Conservation (phyloP, 2,113 vertebrate genomes). For the Chaetodon auriga region DNA sequence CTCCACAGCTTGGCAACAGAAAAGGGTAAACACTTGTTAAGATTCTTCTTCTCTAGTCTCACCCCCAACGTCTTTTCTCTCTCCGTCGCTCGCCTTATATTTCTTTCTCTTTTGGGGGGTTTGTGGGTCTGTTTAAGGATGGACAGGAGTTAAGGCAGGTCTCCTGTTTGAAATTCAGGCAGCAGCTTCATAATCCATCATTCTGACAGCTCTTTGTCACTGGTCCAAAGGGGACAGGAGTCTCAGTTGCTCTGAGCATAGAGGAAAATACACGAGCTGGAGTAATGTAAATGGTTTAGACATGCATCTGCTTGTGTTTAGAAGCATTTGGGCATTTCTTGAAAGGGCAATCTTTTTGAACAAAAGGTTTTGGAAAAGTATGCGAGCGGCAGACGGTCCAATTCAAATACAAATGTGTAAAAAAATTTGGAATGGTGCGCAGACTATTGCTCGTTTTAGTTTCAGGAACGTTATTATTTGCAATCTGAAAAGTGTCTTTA, state of each 20-base stretch:
- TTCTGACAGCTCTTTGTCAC: slow-evolving; percentile 73
- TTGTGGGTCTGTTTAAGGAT: slow-evolving; percentile 72
- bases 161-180: slow-evolving; percentile 69
- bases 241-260: slow-evolving; percentile 42
- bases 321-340: slow-evolving; percentile 33
- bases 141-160: slow-evolving; percentile 69
- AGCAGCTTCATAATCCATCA: slow-evolving; percentile 78
- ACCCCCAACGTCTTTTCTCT: slow-evolving; percentile 69
- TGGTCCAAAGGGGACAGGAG: slow-evolving; percentile 63
- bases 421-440: neutral
- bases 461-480: neutral
- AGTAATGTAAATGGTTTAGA: slow-evolving; percentile 60
- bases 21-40: slow-evolving; percentile 87
- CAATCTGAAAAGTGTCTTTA: neutral
- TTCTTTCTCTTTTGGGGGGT: slow-evolving; percentile 48
- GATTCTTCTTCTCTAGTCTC: slow-evolving; percentile 77
- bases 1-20: slow-evolving; percentile 82
- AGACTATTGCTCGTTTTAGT: neutral
- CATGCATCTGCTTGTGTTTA: slow-evolving; percentile 57
- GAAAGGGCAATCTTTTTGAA: neutral
- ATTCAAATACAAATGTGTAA: neutral
- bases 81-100: slow-evolving; percentile 48
- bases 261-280: slow-evolving; percentile 51
- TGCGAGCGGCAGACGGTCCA: neutral
- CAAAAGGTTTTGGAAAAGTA: slow-evolving; percentile 22